Evolutionary conservation across 2,113 vertebrate genomes (phyloP).

Genomic region (Macquaria ambigua): DNA sequence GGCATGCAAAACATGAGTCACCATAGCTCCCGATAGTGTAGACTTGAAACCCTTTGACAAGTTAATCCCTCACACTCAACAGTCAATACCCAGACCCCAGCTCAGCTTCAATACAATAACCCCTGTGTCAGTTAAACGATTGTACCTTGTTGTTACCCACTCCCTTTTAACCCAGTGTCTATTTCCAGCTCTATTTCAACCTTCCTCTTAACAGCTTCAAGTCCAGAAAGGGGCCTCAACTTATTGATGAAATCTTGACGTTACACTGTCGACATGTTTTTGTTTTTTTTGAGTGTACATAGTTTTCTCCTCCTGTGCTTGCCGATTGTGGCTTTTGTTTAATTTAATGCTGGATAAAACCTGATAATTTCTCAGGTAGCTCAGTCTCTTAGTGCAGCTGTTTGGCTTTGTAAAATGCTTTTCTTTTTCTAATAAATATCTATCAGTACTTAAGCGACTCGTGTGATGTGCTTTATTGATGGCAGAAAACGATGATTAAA

Average conservation of each 20-base stretch:
- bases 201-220: conserved; percentile 67
- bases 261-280: conserved; percentile 63
- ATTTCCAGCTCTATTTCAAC: conserved; percentile 10
- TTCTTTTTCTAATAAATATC: conserved; percentile 82
- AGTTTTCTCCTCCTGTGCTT: conserved; percentile 58
- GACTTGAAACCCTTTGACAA: neutral
- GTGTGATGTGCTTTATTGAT: neutral
- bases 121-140: conserved; percentile 7
- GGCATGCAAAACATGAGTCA: conserved; percentile 40
- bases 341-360: conserved; percentile 71
- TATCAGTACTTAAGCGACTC: conserved; percentile 13
- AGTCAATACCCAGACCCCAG: neutral
- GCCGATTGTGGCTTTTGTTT: conserved; percentile 42
- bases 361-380: conserved; percentile 7
- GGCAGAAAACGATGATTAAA: neutral
- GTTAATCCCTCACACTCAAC: conserved; percentile 4
- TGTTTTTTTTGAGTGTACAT: conserved; percentile 69
- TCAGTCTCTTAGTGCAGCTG: conserved; percentile 21
- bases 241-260: conserved; percentile 47
- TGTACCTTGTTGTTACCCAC: neutral
- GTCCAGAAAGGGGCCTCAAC: conserved; percentile 84
- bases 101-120: neutral
- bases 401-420: conserved; percentile 74
- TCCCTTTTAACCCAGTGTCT: conserved; percentile 7
- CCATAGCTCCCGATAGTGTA: conserved; percentile 16